Base-by-base conservation (phyloP, 2,888 invertebrate species). In the Nineta flava region DNA sequence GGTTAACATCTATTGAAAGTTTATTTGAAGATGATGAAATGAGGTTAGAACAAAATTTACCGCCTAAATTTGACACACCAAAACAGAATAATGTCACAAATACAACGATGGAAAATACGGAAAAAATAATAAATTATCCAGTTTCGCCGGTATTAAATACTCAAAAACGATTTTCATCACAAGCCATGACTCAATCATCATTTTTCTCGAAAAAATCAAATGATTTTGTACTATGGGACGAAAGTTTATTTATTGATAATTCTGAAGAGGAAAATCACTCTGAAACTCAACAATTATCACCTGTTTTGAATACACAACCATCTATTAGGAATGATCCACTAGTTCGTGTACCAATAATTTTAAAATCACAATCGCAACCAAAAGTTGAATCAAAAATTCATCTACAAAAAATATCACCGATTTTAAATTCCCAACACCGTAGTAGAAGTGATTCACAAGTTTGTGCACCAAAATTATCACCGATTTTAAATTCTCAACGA, bases 201-300 rank as follows among this genome's bases (percentile, higher is more conserved):
- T 62, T 58, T 35, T 64, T 56, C 19, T 59, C 65, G 50, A 50
- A 67, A 60, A 71, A 69, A 52, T 63, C 67, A 12, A 47, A 52
- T 44, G 46, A 50, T 52, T 47, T 49, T 71, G 64, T 64, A 71
- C 40, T 67, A 71, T 3, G 65, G 71, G 49, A 71, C 72, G 10
- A 71, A 73, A 59, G 59, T 70, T 19, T 66, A 71, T 21, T 65
- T 71, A 53, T 65, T 71, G 60, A 69, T 73, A 4, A 70, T 70
- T 55, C 66, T 63, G 59, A 59, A 61, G 12, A 58, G 60, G 42
- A 54, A 55, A 47, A 44, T 21, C 35, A 16, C 7, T n/a, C 12
- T 4, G 35, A 38, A 38, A 38, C 6, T 15, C n/a, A 13, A 38
- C 7, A 38, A 38, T 17, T 35, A 17, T 46, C 31, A 26, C 41